Conservation (phyloP, 2,888 invertebrate genomes). For the Hyposoter dolosus region DNA sequence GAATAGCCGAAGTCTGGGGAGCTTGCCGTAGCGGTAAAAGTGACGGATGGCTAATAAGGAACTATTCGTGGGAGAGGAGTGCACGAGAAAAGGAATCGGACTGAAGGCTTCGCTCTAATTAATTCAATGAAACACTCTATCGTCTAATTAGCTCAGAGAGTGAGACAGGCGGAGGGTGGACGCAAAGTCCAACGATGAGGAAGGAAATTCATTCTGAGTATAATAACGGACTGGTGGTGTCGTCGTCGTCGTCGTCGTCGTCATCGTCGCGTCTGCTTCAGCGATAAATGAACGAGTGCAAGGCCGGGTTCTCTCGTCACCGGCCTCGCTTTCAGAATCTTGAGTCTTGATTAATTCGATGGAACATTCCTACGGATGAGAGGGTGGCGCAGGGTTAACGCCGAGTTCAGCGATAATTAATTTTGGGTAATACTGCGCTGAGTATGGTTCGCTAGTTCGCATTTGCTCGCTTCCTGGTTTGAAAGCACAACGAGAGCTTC, state of each 20-base stretch:
- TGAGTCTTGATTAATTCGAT: conserved; percentile 68
- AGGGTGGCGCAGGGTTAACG: conserved; percentile 47
- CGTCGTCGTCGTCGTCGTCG: conserved; percentile 33
- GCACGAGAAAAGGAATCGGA: conserved; percentile 46
- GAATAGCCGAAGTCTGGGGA: background rate
- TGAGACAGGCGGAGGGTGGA: conserved; percentile 18
- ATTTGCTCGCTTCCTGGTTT: conserved; percentile 42
- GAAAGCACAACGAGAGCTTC: conserved; percentile 32
- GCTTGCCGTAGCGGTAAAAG: background rate
- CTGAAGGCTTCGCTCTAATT: conserved; percentile 57
- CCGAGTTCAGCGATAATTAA: conserved; percentile 66
- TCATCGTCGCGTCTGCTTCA: conserved; percentile 25
- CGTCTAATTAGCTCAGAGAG: conserved; percentile 61
- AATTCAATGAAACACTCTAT: conserved; percentile 67
- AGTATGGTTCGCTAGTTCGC: conserved; percentile 53
- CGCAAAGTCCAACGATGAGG: conserved; percentile 33
- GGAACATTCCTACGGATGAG: conserved; percentile 62
- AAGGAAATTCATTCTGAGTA: conserved; percentile 60
- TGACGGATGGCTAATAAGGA: conserved; percentile 13
- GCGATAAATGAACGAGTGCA: conserved; percentile 51
- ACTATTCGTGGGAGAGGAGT: background rate
- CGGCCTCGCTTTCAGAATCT: conserved; percentile 64
- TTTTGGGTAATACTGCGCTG: conserved; percentile 58
- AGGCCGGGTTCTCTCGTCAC: conserved; percentile 46
- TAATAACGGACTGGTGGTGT: conserved; percentile 61